Conservation (phyloP, 2,797 vertebrate genomes). For the Morus bassanus region DNA sequence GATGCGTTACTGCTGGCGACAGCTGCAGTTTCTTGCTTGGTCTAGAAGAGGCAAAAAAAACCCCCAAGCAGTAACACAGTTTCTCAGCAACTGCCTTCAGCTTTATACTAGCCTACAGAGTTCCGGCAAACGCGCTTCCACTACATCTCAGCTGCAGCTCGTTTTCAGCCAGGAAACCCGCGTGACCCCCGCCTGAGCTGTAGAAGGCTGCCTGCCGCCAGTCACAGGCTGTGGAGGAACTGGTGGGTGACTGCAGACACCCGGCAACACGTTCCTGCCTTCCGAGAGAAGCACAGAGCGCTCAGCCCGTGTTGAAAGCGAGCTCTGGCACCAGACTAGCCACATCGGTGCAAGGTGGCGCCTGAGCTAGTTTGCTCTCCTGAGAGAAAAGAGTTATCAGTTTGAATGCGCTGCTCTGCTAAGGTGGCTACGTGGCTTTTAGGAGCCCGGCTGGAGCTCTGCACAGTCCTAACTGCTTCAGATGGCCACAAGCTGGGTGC, state of each 20-base stretch:
- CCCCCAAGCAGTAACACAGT: not conserved
- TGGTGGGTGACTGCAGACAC: not conserved
- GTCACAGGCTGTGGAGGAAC: not conserved
- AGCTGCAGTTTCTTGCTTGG: not conserved
- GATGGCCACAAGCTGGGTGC: not conserved
- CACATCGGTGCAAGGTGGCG: not conserved
- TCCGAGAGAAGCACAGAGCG: not conserved
- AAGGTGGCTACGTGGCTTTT: fast-evolving
- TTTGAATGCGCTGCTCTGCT: not conserved
- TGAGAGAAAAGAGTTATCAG: not conserved
- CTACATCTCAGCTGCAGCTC: not conserved
- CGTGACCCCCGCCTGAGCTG: fast-evolving
- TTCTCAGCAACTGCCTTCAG: not conserved
- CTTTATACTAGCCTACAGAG: not conserved
- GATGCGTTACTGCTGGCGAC: not conserved
- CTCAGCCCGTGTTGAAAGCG: fast-evolving
- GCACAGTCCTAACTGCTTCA: not conserved
- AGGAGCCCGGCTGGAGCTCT: not conserved
- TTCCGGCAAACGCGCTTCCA: not conserved
- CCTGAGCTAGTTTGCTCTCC: not conserved
- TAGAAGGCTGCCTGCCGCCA: not conserved
- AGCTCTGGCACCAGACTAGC: not conserved
- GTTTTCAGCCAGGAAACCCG: not conserved
- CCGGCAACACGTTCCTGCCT: not conserved
- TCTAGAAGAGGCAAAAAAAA: not conserved